These are phyloP conservation scores for Stegastes partitus DNA, from an alignment of 2,113 vertebrate species.

Conservation along the genomic window DNA sequence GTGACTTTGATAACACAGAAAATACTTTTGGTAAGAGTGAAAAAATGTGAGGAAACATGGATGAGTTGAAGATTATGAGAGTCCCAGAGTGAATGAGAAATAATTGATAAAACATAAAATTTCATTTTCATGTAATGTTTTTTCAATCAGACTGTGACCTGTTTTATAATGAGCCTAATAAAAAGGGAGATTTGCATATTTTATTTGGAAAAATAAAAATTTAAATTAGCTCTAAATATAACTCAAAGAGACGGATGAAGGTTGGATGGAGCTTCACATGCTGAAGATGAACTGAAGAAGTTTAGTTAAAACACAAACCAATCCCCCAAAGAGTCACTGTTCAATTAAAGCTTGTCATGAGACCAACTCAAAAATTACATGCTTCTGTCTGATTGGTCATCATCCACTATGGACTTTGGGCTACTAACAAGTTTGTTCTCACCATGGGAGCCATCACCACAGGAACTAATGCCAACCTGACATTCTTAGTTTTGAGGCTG, in stretches of 20 bases:
- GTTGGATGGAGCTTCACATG: background rate
- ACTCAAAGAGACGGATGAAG: background rate
- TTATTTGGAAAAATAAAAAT: slow-evolving; percentile 20
- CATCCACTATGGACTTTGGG: background rate
- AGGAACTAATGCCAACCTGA: slow-evolving; percentile 25
- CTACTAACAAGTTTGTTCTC: background rate
- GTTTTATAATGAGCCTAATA: background rate
- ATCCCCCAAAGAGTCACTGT: background rate
- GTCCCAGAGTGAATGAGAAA: background rate
- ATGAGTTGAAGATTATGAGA: background rate
- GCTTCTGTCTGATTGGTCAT: background rate
- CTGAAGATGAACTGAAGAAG: background rate
- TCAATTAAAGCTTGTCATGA: background rate
- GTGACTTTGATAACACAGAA: no score
- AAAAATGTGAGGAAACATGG: no score
- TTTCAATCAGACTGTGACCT: background rate
- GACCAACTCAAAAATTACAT: background rate
- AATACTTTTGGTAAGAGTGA: no score
- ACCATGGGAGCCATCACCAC: slow-evolving; percentile 12
- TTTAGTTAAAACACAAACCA: slow-evolving; percentile 5
- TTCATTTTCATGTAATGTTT: background rate
- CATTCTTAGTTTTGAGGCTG: slow-evolving; percentile 5
- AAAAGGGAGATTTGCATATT: slow-evolving; percentile 10
- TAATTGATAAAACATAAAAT: background rate
- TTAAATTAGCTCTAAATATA: slow-evolving; percentile 39